These are phyloP conservation scores for Suillia variegata DNA, from an alignment of 2,888 invertebrate species.

Conservation along the genomic window DNA sequence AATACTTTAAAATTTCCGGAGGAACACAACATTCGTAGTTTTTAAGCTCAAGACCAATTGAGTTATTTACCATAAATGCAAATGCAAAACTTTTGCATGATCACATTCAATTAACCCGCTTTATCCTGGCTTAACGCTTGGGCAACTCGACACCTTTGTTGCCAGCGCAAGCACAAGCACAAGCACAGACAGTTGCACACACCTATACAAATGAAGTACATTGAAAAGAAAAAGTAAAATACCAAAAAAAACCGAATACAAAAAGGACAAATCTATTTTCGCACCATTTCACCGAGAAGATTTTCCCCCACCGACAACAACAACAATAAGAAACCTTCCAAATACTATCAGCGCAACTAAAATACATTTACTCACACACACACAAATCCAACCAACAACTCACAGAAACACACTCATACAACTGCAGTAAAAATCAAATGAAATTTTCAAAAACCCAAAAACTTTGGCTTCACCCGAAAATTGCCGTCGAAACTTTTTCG, in stretches of 20 bases:
- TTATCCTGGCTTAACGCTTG: not conserved
- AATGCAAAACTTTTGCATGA: not conserved
- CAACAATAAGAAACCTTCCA: not conserved
- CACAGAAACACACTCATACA: not conserved
- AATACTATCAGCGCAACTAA: not conserved
- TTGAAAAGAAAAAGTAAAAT: not conserved
- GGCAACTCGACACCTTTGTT: not conserved
- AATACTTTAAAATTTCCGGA: too few relatives aligned
- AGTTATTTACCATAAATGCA: too few relatives aligned
- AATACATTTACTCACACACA: not conserved
- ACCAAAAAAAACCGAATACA: not conserved
- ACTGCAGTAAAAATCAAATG: slow-evolving; percentile 1
- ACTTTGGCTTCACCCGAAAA: not conserved
- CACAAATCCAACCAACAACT: not conserved
- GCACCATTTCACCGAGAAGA: not conserved
- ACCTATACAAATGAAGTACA: not conserved
- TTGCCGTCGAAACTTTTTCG: not conserved
- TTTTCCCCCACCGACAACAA: too few relatives aligned
- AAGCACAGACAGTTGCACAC: not conserved
- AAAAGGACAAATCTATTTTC: not conserved
- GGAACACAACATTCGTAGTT: too few relatives aligned
- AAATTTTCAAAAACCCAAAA: not conserved
- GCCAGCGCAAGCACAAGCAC: not conserved
- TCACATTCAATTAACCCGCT: not conserved
- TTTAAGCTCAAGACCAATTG: too few relatives aligned